Evolutionary conservation across 2,888 invertebrate genomes (phyloP), one percentile per base, ranked within the genome.

Genomic region (Archaeoteleia sp.): DNA sequence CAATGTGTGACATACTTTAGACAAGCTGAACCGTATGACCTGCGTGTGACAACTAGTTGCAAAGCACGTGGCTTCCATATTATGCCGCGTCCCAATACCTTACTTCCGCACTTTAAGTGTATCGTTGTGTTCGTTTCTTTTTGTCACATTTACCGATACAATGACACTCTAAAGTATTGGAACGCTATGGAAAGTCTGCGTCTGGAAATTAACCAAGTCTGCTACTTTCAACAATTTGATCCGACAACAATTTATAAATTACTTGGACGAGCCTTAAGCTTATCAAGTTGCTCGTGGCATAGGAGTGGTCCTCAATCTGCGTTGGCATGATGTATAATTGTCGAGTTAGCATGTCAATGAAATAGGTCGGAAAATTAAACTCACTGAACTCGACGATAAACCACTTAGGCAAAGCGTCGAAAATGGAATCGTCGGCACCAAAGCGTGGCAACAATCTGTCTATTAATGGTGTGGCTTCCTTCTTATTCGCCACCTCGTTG

Each of bases 261-360:
- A 89, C 89, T 73, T 87, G 85, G 29, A 94, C 75, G 67, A 94
- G 89, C 8, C 90, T 88, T 66, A 92, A 78, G 20, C 89, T 88
- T 51, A 90, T 87, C 4, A 87, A n/a, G n/a, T n/a, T n/a, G n/a
- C n/a, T n/a, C n/a, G n/a, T n/a, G n/a, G n/a, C 86, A 37, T 88
- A 87, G 1, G 83, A 82, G 75, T 89, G 90, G 81, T 93, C 90
- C 82, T 95, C 94, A 3, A 93, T 89, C 86, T 93, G 93, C 0
- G 92, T 90, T 43, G 88, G 87, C 71, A 90, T 90, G 65, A 92
- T 89, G 76, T 91, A 90, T 37, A 90, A 86, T 61, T 89, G 87
- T 29, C 90, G 87, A n/a, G 89, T 88, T 54, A 90, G 85, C 9
- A 94, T 87, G 78, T 94, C 92, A 15, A 94, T 88, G 74, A 92